A percentile compares a stretch with the other conserved stretches of the same genome.
phyloP scores from a whole-genome alignment of 2,797 vertebrate genomes.

The Rousettus madagascariensis region DNA sequence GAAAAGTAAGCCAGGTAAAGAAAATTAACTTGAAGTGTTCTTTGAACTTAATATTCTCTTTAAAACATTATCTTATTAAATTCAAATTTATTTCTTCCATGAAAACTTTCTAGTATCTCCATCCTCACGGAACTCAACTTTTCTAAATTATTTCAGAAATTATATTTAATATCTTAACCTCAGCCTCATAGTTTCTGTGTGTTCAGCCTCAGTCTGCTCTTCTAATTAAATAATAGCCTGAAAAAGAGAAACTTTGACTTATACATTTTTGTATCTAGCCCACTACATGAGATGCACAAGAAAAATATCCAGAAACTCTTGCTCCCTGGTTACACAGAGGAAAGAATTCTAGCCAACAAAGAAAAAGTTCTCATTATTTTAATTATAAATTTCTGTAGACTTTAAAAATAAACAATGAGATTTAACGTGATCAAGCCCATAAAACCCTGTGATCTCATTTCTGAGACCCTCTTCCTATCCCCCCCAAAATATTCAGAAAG shows the following conservation, averaged over 20 bases:
- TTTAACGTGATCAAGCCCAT: not conserved
- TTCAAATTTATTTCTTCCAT: not conserved
- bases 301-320: not conserved
- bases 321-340: not conserved
- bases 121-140: not conserved
- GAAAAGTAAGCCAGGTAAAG: conserved; percentile 26
- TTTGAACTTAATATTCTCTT: not conserved
- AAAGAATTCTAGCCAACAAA: not conserved
- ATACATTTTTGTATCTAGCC: not conserved
- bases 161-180: not conserved
- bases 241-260: not conserved
- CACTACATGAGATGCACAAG: not conserved
- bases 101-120: not conserved
- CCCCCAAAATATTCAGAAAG: not conserved
- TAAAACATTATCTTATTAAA: not conserved
- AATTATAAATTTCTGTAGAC: not conserved
- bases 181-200: not conserved
- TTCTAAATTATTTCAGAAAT: not conserved
- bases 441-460: not conserved
- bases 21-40: not conserved
- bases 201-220: not conserved
- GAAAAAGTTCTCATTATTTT: not conserved
- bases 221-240: not conserved
- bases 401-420: conserved; percentile 24
- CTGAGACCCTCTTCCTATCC: not conserved